Conservation (phyloP, 2,888 invertebrate genomes). For the Willowsia nigromaculata region DNA sequence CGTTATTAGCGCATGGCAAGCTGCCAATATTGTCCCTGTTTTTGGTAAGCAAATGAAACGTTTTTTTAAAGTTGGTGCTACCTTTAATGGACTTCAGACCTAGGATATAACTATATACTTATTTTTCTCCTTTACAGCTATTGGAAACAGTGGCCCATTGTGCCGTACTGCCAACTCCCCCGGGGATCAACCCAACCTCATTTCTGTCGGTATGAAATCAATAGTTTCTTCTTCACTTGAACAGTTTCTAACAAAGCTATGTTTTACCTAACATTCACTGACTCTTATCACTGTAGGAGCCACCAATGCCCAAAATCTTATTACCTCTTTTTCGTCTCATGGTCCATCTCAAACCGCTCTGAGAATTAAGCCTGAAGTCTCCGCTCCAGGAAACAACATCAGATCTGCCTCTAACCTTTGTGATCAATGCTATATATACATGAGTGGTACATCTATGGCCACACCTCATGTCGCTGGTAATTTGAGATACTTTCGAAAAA, state of each 20-base stretch:
- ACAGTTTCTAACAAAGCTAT: no score
- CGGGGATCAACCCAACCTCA: slow-evolving; percentile 69
- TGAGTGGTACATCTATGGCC: no score
- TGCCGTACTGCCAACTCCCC: slow-evolving; percentile 72
- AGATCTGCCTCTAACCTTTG: slow-evolving; percentile 47
- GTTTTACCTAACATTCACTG: no score
- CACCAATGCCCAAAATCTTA: slow-evolving; percentile 54
- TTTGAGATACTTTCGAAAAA: no score
- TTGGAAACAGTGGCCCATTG: slow-evolving; percentile 64
- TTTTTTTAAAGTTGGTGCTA: no score
- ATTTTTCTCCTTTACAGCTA: no score
- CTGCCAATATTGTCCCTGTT: slow-evolving; percentile 65
- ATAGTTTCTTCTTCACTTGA: no score
- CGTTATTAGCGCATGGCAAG: slow-evolving; percentile 48
- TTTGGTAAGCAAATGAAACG: slow-evolving; percentile 60
- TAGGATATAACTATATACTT: no score
- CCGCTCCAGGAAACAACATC: slow-evolving; percentile 70
- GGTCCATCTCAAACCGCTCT: slow-evolving; percentile 46
- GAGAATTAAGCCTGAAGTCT: slow-evolving; percentile 66
- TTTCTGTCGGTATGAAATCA: slow-evolving; percentile 65
- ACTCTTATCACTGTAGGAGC: no score
- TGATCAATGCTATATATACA: slow-evolving; percentile 27
- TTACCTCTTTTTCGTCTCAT: slow-evolving; percentile 64
- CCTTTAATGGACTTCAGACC: no score
- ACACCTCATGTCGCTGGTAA: no score